Conservation (phyloP, 1,140 invertebrate species). For the Anagrus nilaparvatae region DNA sequence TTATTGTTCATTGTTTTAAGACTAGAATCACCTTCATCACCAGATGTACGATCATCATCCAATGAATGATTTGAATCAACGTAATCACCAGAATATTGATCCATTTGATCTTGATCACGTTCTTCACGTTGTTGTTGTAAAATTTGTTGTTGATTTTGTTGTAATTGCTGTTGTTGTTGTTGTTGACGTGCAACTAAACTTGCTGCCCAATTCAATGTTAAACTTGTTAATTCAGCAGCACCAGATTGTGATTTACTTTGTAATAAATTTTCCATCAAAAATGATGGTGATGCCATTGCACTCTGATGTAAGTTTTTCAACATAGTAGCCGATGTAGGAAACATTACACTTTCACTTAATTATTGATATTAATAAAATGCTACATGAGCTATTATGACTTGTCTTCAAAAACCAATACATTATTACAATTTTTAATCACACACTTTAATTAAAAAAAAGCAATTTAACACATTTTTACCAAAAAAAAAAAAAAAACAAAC, state of each 20-base stretch:
- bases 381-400: too few relatives aligned
- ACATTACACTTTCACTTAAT: slow-evolving; percentile 35
- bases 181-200: slow-evolving; percentile 32
- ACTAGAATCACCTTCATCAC: too few relatives aligned
- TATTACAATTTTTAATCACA: too few relatives aligned
- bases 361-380: slow-evolving; percentile 7
- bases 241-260: slow-evolving; percentile 36
- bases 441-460: too few relatives aligned
- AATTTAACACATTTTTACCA: too few relatives aligned
- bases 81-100: too few relatives aligned
- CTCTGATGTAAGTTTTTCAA: slow-evolving; percentile 40
- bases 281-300: slow-evolving; percentile 40
- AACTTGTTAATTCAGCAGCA: slow-evolving; percentile 30
- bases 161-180: neutral
- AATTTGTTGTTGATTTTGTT: neutral
- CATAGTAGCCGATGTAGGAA: slow-evolving; percentile 39
- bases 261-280: slow-evolving; percentile 46
- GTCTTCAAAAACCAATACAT: too few relatives aligned
- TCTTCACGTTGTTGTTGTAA: neutral
- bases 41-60: slow-evolving; percentile 29
- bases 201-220: slow-evolving; percentile 38
- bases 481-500: too few relatives aligned
- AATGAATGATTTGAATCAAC: slow-evolving; percentile 36
- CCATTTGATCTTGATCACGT: too few relatives aligned
- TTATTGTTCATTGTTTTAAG: too few relatives aligned